Base-by-base conservation (phyloP, 2,888 invertebrate genomes). In the Sinotaia quadrata region DNA sequence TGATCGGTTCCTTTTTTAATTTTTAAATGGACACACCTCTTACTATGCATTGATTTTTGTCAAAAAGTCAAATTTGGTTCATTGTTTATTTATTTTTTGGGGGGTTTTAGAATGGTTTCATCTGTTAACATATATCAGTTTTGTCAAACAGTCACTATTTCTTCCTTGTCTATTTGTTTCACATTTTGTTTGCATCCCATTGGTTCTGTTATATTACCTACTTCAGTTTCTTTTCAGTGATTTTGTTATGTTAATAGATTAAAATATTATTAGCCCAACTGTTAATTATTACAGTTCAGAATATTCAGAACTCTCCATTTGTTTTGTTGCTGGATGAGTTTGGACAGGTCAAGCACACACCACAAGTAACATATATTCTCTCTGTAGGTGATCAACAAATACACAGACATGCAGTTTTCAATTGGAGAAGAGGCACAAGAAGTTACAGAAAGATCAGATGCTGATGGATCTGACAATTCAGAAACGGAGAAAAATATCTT, bases 361-460 rank as follows among this genome's bases (percentile, higher is more conserved):
- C 21, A 8, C 8, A 24, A 8, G 8, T 21, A 18, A 21, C 8
- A 8, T 15, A 15, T 51, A 15, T 51, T 51, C 8, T 51, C 21
- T 12, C 41, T 47, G 18, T 18, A 81, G 81, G 78, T 81, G 29
- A 75, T 80, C 24, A 74, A 76, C 34, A 81, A 78, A 57, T 81
- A 77, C 65, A 71, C 77, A 18, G 58, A 70, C 18, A 68, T 79
- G 15, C 80, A 81, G 69, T 68, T 74, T 29, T 61, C 69, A 33
- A 27, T 27, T 18, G 59, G 37, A 31, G 59, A 49, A 54, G 60
- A 41, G 33, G 33, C 29, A 52, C 44, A 58, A 44, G 37, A 60
- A 44, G 44, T 33, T 21, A 27, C 18, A 37, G 37, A 31, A 29
- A 18, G 31, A 10, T 27, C 27, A 29, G 54, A 54, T 29, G 54